Evolutionary conservation across 2,113 vertebrate species (phyloP), one percentile per base, ranked within the genome.

Genomic region (Lampris incognitus): DNA sequence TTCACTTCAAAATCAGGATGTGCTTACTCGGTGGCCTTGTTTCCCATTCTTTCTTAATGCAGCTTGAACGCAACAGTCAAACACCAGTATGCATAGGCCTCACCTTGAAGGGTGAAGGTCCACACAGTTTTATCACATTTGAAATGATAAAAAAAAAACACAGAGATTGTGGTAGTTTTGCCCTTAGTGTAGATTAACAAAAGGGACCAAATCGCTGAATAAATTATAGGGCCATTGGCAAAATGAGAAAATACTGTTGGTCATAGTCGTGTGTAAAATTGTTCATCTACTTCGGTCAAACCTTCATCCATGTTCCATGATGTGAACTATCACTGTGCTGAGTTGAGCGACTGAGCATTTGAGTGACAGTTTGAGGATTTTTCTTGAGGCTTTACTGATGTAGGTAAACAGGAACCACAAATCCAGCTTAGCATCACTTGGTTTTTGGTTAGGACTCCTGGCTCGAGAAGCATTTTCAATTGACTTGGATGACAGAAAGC

Each of bases 31-130:
- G 24, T 62, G 75, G 46, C 44, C 81, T 77, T 60, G 37, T 67
- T 87, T 91, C 69, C 81, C 68, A 77, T 66, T 84, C 73, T 65
- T 87, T 77, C 70, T 76, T 88, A 24, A 86, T 64, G 72, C 70
- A 83, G 56, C 82, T 72, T 48, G 54, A 72, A 66, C 75, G 77
- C 81, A 90, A 88, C 86, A 90, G 89, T 82, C 85, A 67, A 79
- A 81, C 60, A 38, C 62, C 39, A 51, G 37, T 60, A 64, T 37
- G 41, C 5, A 73, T 51, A 41, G 46, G 72, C 57, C 24, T 9
- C 51, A 57, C 39, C 8, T 10, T 42, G 60, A 56, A 59, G 38
- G 63, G 46, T 58, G 41, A 65, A 66, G 39, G 69, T 65, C 69
- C 69, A 61, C 40, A 55, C 48, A 68, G 9, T 49, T 83, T 77